Conservation (phyloP, 2,797 vertebrate genomes). For the Sebastes umbrosus region DNA sequence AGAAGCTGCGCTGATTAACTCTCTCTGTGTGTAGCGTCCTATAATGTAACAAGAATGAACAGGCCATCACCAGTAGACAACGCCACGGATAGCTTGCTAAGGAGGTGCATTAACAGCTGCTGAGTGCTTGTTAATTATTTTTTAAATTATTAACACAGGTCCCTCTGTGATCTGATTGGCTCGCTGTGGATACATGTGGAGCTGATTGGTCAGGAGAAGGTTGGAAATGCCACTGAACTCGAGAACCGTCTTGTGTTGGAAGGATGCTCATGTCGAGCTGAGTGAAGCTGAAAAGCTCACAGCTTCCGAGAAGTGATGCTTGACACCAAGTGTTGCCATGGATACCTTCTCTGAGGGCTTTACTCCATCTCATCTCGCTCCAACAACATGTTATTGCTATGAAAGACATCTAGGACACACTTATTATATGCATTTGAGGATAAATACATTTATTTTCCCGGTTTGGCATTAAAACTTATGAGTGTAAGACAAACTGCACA, state of each 20-base stretch:
- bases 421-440: neutral
- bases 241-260: neutral
- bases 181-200: neutral
- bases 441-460: neutral
- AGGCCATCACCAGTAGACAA: neutral
- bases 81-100: neutral
- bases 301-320: constrained; percentile 49
- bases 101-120: neutral
- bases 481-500: neutral
- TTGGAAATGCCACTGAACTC: neutral
- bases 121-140: neutral
- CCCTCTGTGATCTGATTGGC: neutral
- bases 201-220: neutral
- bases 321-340: constrained; percentile 59
- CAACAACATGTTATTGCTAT: constrained; percentile 1
- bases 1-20: neutral
- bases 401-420: neutral
- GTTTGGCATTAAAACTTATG: neutral
- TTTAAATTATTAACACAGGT: neutral
- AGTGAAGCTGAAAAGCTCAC: constrained; percentile 18
- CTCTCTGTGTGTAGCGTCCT: neutral
- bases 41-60: neutral
- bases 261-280: constrained; percentile 10
- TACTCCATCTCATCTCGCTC: constrained; percentile 3
- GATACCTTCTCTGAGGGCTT: constrained; percentile 42